These are phyloP conservation scores for Laticauda colubrina DNA, from an alignment of 2,113 vertebrate species.

Conservation along the genomic window DNA sequence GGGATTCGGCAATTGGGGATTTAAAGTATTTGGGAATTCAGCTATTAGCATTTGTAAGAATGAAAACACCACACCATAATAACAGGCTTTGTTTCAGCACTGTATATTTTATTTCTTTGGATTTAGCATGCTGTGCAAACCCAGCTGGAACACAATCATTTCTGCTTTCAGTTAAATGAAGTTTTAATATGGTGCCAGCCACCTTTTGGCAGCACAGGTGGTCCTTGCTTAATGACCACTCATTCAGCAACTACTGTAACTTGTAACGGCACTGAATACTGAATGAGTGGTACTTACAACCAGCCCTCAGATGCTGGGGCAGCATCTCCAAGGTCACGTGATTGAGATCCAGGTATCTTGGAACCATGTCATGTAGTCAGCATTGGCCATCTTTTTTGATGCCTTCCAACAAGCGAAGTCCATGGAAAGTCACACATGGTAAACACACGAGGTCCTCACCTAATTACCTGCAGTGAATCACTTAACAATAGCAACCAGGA, in stretches of 20 bases:
- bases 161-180: neutral
- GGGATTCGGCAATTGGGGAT: neutral
- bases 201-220: neutral
- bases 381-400: neutral
- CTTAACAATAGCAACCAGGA: neutral
- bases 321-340: neutral
- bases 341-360: neutral
- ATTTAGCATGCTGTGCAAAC: neutral
- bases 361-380: neutral
- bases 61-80: neutral
- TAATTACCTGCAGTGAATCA: neutral
- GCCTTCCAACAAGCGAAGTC: neutral
- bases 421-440: neutral
- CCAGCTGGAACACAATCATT: neutral
- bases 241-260: neutral
- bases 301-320: neutral
- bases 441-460: neutral
- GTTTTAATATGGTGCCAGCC: neutral
- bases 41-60: neutral
- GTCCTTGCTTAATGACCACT: neutral
- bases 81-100: neutral
- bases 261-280: neutral
- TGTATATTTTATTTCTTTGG: neutral
- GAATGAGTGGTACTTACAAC: neutral
- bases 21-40: neutral